phyloP scores from a whole-genome alignment of 2,888 invertebrate species.

The Theretra japonica region DNA sequence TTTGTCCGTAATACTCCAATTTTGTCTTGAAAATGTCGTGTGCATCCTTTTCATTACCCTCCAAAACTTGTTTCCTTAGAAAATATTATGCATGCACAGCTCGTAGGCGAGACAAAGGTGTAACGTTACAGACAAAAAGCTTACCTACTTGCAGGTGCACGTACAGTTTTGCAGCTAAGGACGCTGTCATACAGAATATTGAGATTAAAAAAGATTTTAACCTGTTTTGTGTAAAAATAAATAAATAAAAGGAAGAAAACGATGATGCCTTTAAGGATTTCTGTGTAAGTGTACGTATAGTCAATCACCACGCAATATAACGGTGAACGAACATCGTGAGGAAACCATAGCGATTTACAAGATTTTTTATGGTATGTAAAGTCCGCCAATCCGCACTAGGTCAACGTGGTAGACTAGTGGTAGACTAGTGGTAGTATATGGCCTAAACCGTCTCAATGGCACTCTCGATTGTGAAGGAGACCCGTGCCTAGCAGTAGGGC shows the following conservation, averaged over 20 bases:
- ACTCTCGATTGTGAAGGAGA: too few relatives aligned
- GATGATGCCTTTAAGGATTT: background rate
- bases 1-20: conserved; percentile 6
- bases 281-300: background rate
- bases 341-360: too few relatives aligned
- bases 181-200: conserved; percentile 12
- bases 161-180: conserved; percentile 39
- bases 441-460: too few relatives aligned
- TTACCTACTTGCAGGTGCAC: conserved; percentile 42
- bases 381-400: too few relatives aligned
- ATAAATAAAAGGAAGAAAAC: background rate
- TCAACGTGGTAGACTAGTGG: too few relatives aligned
- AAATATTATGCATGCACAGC: conserved; percentile 41
- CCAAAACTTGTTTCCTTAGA: conserved; percentile 30
- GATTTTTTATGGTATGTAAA: too few relatives aligned
- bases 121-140: conserved; percentile 47
- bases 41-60: conserved; percentile 31
- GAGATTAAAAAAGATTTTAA: too few relatives aligned
- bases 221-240: too few relatives aligned
- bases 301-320: too few relatives aligned
- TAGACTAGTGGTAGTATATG: too few relatives aligned
- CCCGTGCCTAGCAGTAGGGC: too few relatives aligned
- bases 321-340: too few relatives aligned
- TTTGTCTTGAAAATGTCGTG: conserved; percentile 25
- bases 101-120: conserved; percentile 46